Conservation (phyloP, 2,888 invertebrate genomes). For the Ceraclea dissimilis region DNA sequence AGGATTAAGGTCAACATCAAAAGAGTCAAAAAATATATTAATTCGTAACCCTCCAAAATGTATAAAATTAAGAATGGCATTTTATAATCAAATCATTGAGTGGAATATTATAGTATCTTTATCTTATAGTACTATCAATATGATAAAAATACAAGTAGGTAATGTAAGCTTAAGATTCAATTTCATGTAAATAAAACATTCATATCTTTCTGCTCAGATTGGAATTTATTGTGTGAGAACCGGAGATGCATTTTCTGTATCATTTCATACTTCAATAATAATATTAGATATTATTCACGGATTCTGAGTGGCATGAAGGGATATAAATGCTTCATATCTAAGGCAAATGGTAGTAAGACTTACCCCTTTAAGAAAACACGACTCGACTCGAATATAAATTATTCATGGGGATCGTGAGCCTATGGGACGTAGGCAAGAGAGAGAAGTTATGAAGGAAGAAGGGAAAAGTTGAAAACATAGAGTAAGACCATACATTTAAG, state of each 20-base stretch:
- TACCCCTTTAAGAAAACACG: conserved; percentile 24
- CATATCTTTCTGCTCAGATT: too few relatives aligned
- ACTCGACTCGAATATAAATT: conserved; percentile 24
- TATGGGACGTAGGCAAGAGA: conserved; percentile 10
- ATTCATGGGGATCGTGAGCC: conserved; percentile 24
- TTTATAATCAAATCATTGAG: too few relatives aligned
- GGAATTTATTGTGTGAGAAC: background rate
- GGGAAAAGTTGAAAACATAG: conserved; percentile 5
- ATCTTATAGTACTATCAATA: too few relatives aligned
- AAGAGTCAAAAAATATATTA: too few relatives aligned
- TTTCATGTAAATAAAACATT: too few relatives aligned
- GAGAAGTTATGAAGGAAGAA: conserved; percentile 21
- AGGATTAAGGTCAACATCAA: too few relatives aligned
- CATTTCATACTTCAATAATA: background rate
- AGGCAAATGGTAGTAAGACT: conserved; percentile 21
- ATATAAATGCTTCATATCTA: conserved; percentile 1
- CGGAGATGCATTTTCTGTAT: background rate
- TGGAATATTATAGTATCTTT: too few relatives aligned
- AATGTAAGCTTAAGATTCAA: too few relatives aligned
- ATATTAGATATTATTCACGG: background rate
- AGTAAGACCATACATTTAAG: background rate
- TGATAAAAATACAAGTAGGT: too few relatives aligned
- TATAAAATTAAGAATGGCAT: too few relatives aligned
- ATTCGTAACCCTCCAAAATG: too few relatives aligned
- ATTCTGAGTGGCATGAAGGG: background rate